Evolutionary conservation across 2,113 vertebrate species (phyloP), one percentile per base, ranked within the genome.

Genomic region (Calidris pygmaea): DNA sequence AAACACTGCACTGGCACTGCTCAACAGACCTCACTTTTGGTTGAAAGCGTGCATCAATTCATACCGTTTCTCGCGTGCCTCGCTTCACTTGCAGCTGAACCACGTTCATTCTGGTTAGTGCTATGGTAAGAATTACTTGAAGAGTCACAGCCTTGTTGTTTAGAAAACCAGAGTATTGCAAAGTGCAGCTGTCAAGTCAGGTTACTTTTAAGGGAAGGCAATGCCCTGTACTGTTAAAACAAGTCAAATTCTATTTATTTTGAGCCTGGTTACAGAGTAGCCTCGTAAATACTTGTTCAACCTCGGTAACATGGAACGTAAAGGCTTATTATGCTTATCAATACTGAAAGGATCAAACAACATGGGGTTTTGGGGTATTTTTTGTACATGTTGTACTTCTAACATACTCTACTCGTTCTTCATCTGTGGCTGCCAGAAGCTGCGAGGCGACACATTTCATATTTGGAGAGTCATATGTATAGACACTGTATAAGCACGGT

Each of bases 21-120:
- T 73, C n/a, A 62, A 9, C 22, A 45, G 41, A 45, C 17, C 10
- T 4, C 4, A 6, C 12, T 74, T 87, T 39, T 68, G 72, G 41
- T 79, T 82, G 29, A 29, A 85, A 53, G 17, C 0, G 1, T 24
- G 10, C 24, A 19, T 81, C 48, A 27, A 11, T 48, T 79, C 9
- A 2, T 50, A 21, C 20, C 0, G 0, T 60, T 56, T 78, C 17
- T 22, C 0, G 1, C 6, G 3, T 52, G 30, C 30, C n/a, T 74
- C 1, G 1, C 66, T 85, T 93, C 6, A 1, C 65, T 79, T 75
- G 29, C 5, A 71, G 50, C 55, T 68, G 39, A 89, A 15, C 32
- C 19, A 10, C 0, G 0, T 62, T 90, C 32, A 7, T 96, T 80
- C 55, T 52, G 48, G 26, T 91, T 34, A 60, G 55, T 67, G 39